These are phyloP conservation scores for Caenorhabditis doughertyi DNA, from an alignment of 2,888 invertebrate genomes.

Conservation along the genomic window DNA sequence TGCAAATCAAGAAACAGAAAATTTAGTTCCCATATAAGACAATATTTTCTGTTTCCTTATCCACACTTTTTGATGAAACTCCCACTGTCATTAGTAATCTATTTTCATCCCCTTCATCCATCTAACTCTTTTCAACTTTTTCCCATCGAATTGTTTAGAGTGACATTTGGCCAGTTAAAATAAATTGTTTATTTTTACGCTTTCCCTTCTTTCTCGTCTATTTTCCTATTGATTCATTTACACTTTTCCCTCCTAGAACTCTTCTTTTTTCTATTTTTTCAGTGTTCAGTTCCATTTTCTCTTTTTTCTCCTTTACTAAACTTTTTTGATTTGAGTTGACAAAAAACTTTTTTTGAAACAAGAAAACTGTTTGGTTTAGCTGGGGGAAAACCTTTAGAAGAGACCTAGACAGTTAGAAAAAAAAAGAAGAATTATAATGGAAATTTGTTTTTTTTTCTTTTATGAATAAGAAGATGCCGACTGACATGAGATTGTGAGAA, in stretches of 20 bases:
- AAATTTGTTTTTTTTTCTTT: conserved; percentile 20
- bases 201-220: conserved; percentile 4
- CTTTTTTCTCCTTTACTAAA: background rate
- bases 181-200: conserved; percentile 49
- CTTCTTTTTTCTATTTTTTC: background rate
- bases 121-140: too few relatives aligned
- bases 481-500: conserved; percentile 12
- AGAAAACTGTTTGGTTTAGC: background rate
- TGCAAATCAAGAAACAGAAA: too few relatives aligned
- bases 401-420: background rate
- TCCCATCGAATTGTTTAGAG: background rate
- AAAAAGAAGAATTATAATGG: background rate
- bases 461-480: background rate
- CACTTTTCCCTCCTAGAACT: too few relatives aligned
- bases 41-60: too few relatives aligned
- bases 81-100: too few relatives aligned
- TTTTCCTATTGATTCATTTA: background rate
- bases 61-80: too few relatives aligned
- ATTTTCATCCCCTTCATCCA: too few relatives aligned
- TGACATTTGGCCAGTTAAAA: background rate
- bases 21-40: too few relatives aligned
- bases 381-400: background rate
- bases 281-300: background rate
- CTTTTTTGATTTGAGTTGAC: background rate
- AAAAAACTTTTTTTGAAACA: conserved; percentile 2